Base-by-base conservation (phyloP, 2,888 invertebrate species). In the Ectropis crepuscularia region DNA sequence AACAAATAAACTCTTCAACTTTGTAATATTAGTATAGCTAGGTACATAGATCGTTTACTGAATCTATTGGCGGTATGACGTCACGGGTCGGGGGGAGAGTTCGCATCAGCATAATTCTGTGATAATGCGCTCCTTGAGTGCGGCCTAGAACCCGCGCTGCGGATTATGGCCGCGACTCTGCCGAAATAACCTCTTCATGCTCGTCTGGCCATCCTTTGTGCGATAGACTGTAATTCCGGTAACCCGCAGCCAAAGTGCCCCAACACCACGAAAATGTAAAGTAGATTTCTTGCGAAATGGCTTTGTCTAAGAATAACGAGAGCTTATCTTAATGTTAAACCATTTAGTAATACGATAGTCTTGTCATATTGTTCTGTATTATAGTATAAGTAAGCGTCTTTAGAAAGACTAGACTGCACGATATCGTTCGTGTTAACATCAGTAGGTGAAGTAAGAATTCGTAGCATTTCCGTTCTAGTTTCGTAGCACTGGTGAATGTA, bases 61-160 rank as follows among this genome's bases (percentile, higher is more conserved):
- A 39, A 55, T 51, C 46, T 55, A 76, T 79, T 67, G 72, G 79
- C 79, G 79, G 76, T 78, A 79, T 83, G 80, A 84, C 82, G 82
- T 85, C 85, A 79, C 77, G 72, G 74, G 64, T 66, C 73, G 72
- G 75, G 71, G 76, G 78, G 76, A 78, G 77, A 78, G 76, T 76
- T 81, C 86, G 83, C 87, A 89, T 91, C 89, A 90, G 88, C 89
- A 90, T 90, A 90, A 90, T 91, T 77, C 87, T 80, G 81, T 79
- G 86, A 88, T 91, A 91, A 92, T 91, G 87, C 84, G 80, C 81
- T 86, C 76, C 86, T 90, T 79, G 85, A 91, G 83, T 81, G 82
- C 81, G 85, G 80, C 85, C 85, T 78, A 80, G 85, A 82, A 80
- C 82, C 78, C 82, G 81, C 77, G 73, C 83, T 90, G 90, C 77